These are phyloP conservation scores for Platorchestia sp. DNA, from an alignment of 1,140 invertebrate species.

Conservation along the genomic window DNA sequence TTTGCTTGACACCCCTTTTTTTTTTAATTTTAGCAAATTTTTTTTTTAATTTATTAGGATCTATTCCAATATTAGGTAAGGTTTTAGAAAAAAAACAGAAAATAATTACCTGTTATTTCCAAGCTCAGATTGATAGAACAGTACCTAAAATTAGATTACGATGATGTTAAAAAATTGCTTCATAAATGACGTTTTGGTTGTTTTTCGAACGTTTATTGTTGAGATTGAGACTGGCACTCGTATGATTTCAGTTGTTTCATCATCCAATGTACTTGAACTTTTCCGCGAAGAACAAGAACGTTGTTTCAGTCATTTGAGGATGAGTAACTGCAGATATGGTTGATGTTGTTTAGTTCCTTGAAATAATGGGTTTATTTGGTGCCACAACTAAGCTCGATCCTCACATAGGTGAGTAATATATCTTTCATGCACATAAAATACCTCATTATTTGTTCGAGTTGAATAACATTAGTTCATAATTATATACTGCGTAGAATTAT, in stretches of 20 bases:
- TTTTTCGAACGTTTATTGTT: too few relatives aligned
- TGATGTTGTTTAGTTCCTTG: not conserved
- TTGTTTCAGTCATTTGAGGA: constrained; percentile 21
- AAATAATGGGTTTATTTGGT: constrained; percentile 26
- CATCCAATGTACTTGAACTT: not conserved
- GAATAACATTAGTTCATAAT: not conserved
- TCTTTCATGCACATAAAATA: not conserved
- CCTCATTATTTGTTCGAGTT: not conserved
- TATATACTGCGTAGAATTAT: not conserved
- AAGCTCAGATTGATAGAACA: too few relatives aligned
- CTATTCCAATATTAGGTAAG: too few relatives aligned
- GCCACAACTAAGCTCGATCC: constrained; percentile 14
- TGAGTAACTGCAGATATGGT: constrained; percentile 34
- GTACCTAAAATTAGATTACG: too few relatives aligned
- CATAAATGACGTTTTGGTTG: too few relatives aligned
- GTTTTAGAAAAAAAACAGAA: too few relatives aligned
- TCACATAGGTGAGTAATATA: not conserved
- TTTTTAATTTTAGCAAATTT: too few relatives aligned
- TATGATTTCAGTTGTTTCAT: not conserved
- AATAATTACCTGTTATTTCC: too few relatives aligned
- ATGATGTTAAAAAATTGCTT: too few relatives aligned
- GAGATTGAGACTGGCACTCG: not conserved
- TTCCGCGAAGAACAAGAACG: not conserved
- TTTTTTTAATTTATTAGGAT: too few relatives aligned
- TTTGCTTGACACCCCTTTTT: too few relatives aligned